phyloP scores from a whole-genome alignment of 2,113 vertebrate genomes.

The Macrotus californicus region DNA sequence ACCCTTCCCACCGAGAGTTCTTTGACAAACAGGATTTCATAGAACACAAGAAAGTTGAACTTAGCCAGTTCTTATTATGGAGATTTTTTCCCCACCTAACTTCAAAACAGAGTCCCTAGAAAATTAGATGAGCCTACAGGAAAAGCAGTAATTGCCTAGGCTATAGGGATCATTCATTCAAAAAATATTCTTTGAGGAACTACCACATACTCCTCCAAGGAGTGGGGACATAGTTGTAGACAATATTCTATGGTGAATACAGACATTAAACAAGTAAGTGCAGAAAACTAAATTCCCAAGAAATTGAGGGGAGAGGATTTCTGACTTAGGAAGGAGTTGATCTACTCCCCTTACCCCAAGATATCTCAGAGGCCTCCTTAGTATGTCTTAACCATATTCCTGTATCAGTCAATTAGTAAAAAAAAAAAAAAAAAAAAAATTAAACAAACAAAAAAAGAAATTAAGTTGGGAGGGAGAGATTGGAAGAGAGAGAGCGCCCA shows the following conservation, averaged over 20 bases:
- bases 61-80: not conserved
- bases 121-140: not conserved
- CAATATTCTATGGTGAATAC: not conserved
- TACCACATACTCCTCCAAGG: not conserved
- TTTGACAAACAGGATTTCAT: not conserved
- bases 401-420: not conserved
- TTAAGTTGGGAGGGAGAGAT: not conserved
- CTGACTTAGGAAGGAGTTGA: not conserved
- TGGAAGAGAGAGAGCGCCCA: not conserved
- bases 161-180: not conserved
- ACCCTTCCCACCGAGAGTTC: not conserved
- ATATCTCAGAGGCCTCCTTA: not conserved
- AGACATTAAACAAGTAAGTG: slow-evolving; percentile 3
- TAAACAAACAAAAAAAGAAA: not conserved
- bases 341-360: not conserved
- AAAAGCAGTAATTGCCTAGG: not conserved
- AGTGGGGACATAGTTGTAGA: not conserved
- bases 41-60: not conserved
- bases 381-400: not conserved
- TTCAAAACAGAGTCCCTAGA: not conserved
- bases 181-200: not conserved
- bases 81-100: not conserved
- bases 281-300: not conserved
- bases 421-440: not conserved
- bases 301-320: not conserved